A percentile compares a stretch with the other conserved stretches of the same genome.
These are phyloP conservation scores for Bombus superbus DNA, from an alignment of 1,140 invertebrate genomes.

Conservation along the genomic window DNA sequence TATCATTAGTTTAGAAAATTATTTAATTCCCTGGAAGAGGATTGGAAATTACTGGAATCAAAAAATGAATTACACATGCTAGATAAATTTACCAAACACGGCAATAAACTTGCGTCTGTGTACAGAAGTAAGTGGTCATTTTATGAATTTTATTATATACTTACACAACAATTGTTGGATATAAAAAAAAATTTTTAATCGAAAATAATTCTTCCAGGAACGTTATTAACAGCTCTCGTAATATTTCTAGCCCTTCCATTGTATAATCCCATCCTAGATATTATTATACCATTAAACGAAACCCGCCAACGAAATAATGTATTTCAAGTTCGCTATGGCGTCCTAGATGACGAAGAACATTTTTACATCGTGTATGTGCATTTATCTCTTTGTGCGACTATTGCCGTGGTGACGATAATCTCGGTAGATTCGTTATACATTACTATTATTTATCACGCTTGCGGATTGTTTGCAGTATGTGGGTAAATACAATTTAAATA, in stretches of 20 bases:
- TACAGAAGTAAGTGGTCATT: neutral
- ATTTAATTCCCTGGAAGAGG: neutral
- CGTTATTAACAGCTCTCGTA: neutral
- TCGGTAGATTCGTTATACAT: conserved; percentile 22
- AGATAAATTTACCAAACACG: neutral
- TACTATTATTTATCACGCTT: neutral
- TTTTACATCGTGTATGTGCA: neutral
- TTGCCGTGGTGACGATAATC: neutral
- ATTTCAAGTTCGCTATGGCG: neutral
- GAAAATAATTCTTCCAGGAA: neutral
- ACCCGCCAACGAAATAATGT: neutral
- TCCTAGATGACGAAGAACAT: neutral
- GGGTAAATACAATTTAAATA: conserved; percentile 17
- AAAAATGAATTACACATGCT: neutral
- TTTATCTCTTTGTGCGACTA: neutral
- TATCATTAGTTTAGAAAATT: conserved; percentile 15
- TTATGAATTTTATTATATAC: neutral
- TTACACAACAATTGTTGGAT: neutral
- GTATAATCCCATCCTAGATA: neutral
- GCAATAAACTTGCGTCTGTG: neutral
- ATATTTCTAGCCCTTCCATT: neutral
- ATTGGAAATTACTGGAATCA: neutral
- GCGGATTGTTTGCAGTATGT: conserved; percentile 23
- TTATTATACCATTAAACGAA: conserved; percentile 20
- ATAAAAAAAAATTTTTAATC: neutral